Evolutionary conservation across 2,797 vertebrate genomes (phyloP).

Genomic region (Varecia variegata): DNA sequence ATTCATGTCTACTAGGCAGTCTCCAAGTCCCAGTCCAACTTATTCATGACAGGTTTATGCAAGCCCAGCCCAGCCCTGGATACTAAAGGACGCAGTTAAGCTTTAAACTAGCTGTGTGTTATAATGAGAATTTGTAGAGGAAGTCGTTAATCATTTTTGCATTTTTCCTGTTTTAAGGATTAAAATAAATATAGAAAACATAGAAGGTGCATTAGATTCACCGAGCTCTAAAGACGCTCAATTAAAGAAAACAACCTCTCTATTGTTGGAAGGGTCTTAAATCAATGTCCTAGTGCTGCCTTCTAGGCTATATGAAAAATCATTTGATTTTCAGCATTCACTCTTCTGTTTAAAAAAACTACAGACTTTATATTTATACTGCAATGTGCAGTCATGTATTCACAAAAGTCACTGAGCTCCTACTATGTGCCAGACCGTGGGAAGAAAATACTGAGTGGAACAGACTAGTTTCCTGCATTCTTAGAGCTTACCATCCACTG

Average conservation of each 20-base stretch:
- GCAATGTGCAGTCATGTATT: not conserved
- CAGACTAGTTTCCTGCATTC: not conserved
- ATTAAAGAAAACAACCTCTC: not conserved
- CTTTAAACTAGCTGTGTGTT: not conserved
- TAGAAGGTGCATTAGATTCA: not conserved
- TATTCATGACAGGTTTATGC: not conserved
- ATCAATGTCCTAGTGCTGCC: not conserved
- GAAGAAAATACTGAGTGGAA: not conserved
- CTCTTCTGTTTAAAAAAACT: not conserved
- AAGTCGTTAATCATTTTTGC: not conserved
- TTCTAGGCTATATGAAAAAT: not conserved
- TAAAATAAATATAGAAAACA: conserved; percentile 2
- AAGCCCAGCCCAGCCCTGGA: not conserved
- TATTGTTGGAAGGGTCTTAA: not conserved
- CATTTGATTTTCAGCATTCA: conserved; percentile 27
- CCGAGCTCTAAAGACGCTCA: not conserved
- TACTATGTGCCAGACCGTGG: not conserved
- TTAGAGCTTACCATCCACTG: not conserved
- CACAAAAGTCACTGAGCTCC: not conserved
- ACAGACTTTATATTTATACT: not conserved
- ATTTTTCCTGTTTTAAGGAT: not conserved
- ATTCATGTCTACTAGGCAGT: not conserved
- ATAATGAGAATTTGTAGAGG: not conserved
- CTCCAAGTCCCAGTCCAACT: not conserved
- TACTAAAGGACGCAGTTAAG: conserved; percentile 27